Base-by-base conservation (phyloP, 2,888 invertebrate genomes). In the Fragum whitleyi region DNA sequence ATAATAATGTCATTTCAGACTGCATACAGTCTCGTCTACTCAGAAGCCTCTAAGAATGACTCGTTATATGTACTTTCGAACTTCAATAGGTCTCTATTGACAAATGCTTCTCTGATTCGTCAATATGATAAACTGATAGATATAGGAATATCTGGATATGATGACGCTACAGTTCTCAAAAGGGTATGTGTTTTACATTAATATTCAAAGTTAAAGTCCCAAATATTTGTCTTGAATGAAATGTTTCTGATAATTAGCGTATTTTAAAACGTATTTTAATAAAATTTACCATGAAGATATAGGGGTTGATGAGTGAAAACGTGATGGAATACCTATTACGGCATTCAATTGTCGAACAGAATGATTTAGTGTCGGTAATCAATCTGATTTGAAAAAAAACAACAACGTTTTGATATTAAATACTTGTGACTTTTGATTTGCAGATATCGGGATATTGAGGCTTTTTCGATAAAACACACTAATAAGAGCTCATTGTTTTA, bases 81-180 rank as follows among this genome's bases (percentile, higher is more conserved):
- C 29, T 84, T 81, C 32, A 28, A 76, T 61, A 32, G 65, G 5
- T n/a, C n/a, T 26, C 62, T 51, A 19, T n/a, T 84, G 6, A 81
- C 78, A 6, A 39, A 84, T 57, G 42, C 26, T 16, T 62, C 74
- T 21, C 28, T 81, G 39, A 81, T 68, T 36, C 69, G 84, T 28
- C 84, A 84, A 59, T 55, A 81, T 2, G 39, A 77, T 26, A 74
- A 21, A 32, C 78, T 84, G 5, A 74, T 81, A 19, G 84, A 84
- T 29, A 79, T 84, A 16, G 84, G 81, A 32, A 79, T 74, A 16
- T 55, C 75, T 16, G 84, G 79, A 0, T 84, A 57, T 57, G 57
- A 57, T 2, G 21, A 57, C 21, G 11, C 57, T 26, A 23, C 2
- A 11, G 57, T 57, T 26, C 21, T 57, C 3, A 57, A 57, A 57